Evolutionary conservation across 35 echinoderm and acorn worm species (phyloP).

Genomic region (Holothuria glaberrima): DNA sequence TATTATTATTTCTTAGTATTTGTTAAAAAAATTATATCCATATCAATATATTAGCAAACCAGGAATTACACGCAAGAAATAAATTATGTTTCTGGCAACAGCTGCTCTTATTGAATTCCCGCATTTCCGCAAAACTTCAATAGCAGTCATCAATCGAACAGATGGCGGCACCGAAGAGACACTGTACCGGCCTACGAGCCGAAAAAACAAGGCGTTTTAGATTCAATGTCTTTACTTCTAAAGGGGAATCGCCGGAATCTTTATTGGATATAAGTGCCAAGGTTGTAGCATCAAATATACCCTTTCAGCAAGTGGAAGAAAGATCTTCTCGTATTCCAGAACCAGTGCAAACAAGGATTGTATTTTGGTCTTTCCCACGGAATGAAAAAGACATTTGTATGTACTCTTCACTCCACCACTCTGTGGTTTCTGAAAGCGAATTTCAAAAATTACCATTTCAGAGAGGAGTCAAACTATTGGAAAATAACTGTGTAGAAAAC

Average conservation of each 20-base stretch:
- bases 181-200: conserved; percentile 83
- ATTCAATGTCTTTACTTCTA: conserved; percentile 32
- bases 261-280: conserved; percentile 99
- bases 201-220: conserved; percentile 69
- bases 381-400: conserved; percentile 99
- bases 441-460: conserved; percentile 99
- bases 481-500: conserved; percentile 97
- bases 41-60: neutral
- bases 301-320: conserved; percentile 99
- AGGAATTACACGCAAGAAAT: neutral
- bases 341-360: conserved; percentile 98
- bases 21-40: neutral
- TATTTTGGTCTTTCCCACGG: conserved; percentile 99
- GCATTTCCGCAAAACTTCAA: conserved; percentile 54
- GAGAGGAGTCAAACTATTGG: conserved; percentile 95
- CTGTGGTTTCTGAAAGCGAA: conserved; percentile 96
- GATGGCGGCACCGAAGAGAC: conserved; percentile 99
- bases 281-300: conserved; percentile 99
- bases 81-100: conserved; percentile 26
- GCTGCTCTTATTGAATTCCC: conserved; percentile 52
- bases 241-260: conserved; percentile 78
- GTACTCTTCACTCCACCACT: conserved; percentile 99
- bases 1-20: too few species aligned
- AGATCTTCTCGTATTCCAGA: conserved; percentile 99
- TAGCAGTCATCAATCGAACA: conserved; percentile 54